Evolutionary conservation across 1,140 invertebrate genomes (phyloP).

Genomic region (Drosophila teissieri): DNA sequence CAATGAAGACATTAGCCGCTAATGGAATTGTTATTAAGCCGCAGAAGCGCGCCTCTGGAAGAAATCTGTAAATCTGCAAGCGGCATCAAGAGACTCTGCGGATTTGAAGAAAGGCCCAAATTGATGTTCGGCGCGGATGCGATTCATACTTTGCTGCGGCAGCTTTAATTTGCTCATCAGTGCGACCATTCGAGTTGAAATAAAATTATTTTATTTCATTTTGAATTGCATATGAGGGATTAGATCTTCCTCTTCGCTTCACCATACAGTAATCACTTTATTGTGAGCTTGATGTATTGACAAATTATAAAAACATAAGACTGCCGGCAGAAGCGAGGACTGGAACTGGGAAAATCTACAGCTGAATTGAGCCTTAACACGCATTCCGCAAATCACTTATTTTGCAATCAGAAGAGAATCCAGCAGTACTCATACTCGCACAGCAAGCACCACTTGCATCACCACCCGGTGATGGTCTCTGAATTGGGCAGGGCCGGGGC

Average conservation of each 20-base stretch:
- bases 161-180: slow-evolving; percentile 78
- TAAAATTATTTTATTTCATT: slow-evolving; percentile 79
- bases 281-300: slow-evolving; percentile 78
- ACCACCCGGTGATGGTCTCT: slow-evolving; percentile 10
- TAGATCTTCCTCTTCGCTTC: neutral
- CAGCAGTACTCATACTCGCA: neutral
- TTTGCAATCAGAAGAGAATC: slow-evolving; percentile 65
- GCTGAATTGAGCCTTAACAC: slow-evolving; percentile 58
- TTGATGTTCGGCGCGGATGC: slow-evolving; percentile 28
- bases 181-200: slow-evolving; percentile 57
- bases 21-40: slow-evolving; percentile 83
- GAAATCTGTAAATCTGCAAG: slow-evolving; percentile 9
- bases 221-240: slow-evolving; percentile 42
- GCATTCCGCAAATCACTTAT: slow-evolving; percentile 73
- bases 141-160: slow-evolving; percentile 29
- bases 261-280: slow-evolving; percentile 70
- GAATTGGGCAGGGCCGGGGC: slow-evolving; percentile 25
- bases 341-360: slow-evolving; percentile 8
- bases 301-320: slow-evolving; percentile 77
- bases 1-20: slow-evolving; percentile 82
- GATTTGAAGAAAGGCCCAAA: slow-evolving; percentile 24
- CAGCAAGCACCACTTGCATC: slow-evolving; percentile 11
- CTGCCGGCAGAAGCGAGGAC: neutral
- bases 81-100: slow-evolving; percentile 6
- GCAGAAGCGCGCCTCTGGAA: slow-evolving; percentile 45